These are phyloP conservation scores for Sylvietta virens DNA, from an alignment of 2,113 vertebrate species.

Conservation along the genomic window DNA sequence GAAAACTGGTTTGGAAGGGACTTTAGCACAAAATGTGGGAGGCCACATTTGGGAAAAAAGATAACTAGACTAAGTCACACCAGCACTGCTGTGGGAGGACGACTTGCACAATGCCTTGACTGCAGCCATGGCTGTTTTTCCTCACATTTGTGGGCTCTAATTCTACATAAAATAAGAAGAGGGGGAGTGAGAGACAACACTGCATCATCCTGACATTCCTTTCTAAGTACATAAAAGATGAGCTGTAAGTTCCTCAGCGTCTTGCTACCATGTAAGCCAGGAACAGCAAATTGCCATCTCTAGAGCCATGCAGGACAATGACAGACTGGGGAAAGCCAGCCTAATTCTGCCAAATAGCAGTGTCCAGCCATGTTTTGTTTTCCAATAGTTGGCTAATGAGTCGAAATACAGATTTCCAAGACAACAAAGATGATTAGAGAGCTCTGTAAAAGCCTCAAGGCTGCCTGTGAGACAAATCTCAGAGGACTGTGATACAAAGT, in stretches of 20 bases:
- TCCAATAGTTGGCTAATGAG: neutral
- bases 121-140: neutral
- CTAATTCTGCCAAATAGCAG: neutral
- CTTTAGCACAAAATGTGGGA: neutral
- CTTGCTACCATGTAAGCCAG: neutral
- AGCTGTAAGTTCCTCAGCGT: neutral
- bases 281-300: neutral
- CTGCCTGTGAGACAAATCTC: neutral
- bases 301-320: neutral
- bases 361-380: neutral
- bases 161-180: conserved; percentile 22
- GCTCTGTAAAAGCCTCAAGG: neutral
- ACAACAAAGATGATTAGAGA: neutral
- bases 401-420: neutral
- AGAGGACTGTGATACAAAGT: neutral
- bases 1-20: neutral
- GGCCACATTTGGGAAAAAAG: neutral
- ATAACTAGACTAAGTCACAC: neutral
- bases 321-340: neutral
- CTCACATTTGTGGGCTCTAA: neutral
- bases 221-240: neutral
- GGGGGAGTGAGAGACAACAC: neutral
- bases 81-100: neutral
- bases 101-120: neutral
- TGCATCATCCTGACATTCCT: conserved; percentile 5